These are phyloP conservation scores for Sitta europaea DNA, from an alignment of 2,113 vertebrate genomes.

Conservation along the genomic window DNA sequence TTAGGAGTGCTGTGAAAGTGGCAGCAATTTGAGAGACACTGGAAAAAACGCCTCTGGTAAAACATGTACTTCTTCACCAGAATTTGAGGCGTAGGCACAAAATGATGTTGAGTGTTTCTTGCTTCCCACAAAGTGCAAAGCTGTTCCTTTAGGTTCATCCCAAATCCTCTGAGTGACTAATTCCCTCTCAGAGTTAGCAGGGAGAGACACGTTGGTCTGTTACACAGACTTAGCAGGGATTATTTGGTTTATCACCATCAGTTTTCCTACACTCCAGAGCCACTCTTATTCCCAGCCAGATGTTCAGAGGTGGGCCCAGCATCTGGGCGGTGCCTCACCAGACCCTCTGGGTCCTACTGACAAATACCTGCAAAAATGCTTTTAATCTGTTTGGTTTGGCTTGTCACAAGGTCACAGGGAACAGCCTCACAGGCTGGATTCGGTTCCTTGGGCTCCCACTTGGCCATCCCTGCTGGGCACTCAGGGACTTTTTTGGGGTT, in stretches of 20 bases:
- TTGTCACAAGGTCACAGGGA: background rate
- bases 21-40: background rate
- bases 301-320: background rate
- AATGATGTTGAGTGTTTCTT: background rate
- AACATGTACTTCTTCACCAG: background rate
- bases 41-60: background rate
- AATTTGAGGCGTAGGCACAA: background rate
- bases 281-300: background rate
- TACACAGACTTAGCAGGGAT: background rate
- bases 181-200: background rate
- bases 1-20: background rate
- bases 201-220: background rate
- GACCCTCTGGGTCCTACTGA: background rate
- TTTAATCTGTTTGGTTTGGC: background rate
- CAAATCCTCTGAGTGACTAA: background rate
- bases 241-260: slow-evolving; percentile 8
- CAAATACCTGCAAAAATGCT: background rate
- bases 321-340: background rate
- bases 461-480: background rate
- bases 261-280: background rate
- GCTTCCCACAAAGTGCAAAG: background rate
- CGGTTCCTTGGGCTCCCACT: background rate
- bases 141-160: slow-evolving; percentile 18
- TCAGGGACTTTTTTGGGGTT: background rate
- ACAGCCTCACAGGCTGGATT: background rate